phyloP scores from a whole-genome alignment of 2,797 vertebrate species.

The Clarias platycephalus region DNA sequence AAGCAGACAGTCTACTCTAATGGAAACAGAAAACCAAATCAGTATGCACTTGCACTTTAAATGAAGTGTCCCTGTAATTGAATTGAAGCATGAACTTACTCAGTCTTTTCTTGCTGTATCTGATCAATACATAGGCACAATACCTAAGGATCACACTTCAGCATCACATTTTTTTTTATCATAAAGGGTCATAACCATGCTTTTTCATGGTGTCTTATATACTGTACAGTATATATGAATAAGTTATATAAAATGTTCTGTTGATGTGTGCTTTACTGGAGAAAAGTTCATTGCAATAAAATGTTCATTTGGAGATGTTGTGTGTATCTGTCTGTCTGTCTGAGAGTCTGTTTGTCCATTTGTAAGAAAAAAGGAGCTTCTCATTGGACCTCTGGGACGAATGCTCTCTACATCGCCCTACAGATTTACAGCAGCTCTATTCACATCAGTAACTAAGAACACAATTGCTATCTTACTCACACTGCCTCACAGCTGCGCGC shows the following conservation, averaged over 20 bases:
- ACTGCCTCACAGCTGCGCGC: conserved; percentile 41
- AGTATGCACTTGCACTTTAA: conserved; percentile 57
- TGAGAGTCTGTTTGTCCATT: conserved; percentile 23
- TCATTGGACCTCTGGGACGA: conserved; percentile 68
- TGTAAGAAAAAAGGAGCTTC: conserved; percentile 69
- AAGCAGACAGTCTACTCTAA: conserved; percentile 53
- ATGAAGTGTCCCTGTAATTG: conserved; percentile 57
- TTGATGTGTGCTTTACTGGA: background rate
- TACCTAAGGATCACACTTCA: conserved; percentile 14
- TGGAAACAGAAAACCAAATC: conserved; percentile 61
- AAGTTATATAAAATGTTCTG: background rate
- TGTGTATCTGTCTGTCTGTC: conserved; percentile 49
- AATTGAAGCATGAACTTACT: conserved; percentile 51
- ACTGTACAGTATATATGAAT: background rate
- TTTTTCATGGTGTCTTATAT: background rate
- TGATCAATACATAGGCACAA: conserved; percentile 44
- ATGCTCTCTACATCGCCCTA: conserved; percentile 78
- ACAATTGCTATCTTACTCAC: conserved; percentile 72
- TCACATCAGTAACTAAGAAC: conserved; percentile 85
- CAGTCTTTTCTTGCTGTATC: conserved; percentile 25
- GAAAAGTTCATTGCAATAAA: background rate
- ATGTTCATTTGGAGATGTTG: background rate
- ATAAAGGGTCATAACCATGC: background rate
- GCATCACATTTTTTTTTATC: background rate
- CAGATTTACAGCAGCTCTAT: conserved; percentile 81